Base-by-base conservation (phyloP, 2,797 vertebrate species). In the Vultur gryphus region DNA sequence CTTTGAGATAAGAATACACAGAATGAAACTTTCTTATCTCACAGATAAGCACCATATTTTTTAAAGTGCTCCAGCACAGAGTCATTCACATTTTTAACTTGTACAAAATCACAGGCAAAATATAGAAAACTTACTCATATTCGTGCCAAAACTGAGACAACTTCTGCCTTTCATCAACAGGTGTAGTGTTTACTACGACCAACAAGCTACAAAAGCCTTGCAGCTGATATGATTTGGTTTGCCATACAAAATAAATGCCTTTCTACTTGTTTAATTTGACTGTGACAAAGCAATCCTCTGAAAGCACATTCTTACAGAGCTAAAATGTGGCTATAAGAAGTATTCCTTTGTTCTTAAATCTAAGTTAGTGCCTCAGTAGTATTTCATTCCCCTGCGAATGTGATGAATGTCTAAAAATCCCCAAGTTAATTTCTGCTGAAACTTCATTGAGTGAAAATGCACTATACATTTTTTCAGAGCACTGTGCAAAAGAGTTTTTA, bases 71-170 rank as follows among this genome's bases (percentile, higher is more conserved):
- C 13, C 43, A 86, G 66, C 43, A 61, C 28, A 82, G 1, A 25
- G 33, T 21, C 73, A 72, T 93, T 94, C 66, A 44, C 12, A 54
- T 88, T 90, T 84, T 67, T 43, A 89, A 67, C 35, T 80, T 58
- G 7, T 26, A 67, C 33, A 33, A 86, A 88, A 57, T 78, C 76
- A n/a, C 16, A 80, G 90, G 84, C 87, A 98, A 97, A 96, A 83
- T 43, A 85, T 88, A 96, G 92, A 96, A 78, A 80, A 90, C 89
- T 95, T 95, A 71, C 81, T 95, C 85, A 83, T 82, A 93, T 91
- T 87, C 64, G 52, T 85, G 81, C 69, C 80, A 66, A 97, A 97
- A 96, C 35, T 78, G 70, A 89, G 73, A 84, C 29, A 57, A 54
- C 11, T 75, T 84, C 84, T 96, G 83, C 35, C 57, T 75, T 84